Evolutionary conservation across 2,113 vertebrate species (phyloP).

Genomic region (Macaca mulatta): DNA sequence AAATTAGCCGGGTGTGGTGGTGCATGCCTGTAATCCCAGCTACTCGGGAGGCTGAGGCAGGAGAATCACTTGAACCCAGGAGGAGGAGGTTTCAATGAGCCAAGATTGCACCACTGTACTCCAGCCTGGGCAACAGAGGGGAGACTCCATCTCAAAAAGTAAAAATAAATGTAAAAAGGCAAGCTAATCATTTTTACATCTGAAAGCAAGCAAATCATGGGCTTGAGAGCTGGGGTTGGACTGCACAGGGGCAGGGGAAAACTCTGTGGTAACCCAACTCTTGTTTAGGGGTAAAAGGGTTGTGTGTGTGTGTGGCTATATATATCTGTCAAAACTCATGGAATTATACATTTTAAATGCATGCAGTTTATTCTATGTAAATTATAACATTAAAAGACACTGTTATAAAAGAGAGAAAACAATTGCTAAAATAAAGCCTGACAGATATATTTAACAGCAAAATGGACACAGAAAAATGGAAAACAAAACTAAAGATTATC

Average conservation of each 20-base stretch:
- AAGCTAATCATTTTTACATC: not conserved
- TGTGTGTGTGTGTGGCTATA: not conserved
- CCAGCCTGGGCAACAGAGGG: too few species aligned
- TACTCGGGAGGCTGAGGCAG: too few species aligned
- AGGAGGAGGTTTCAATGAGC: too few species aligned
- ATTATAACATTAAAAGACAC: slow-evolving; percentile 6
- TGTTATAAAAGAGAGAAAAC: not conserved
- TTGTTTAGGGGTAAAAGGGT: not conserved
- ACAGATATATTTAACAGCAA: slow-evolving; percentile 4
- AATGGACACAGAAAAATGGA: not conserved
- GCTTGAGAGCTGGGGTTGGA: not conserved
- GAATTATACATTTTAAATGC: not conserved
- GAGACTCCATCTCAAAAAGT: too few species aligned
- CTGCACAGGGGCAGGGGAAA: not conserved
- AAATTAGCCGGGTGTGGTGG: too few species aligned
- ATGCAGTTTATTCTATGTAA: not conserved
- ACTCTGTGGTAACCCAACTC: not conserved
- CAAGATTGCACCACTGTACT: too few species aligned
- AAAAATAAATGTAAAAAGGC: too few species aligned
- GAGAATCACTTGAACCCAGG: too few species aligned
- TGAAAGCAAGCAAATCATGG: not conserved
- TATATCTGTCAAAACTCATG: not conserved
- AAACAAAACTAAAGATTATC: slow-evolving; percentile 40
- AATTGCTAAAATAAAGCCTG: slow-evolving; percentile 39
- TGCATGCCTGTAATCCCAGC: too few species aligned